Conservation (phyloP, 2,797 vertebrate genomes). For the Peromyscus aztecus region DNA sequence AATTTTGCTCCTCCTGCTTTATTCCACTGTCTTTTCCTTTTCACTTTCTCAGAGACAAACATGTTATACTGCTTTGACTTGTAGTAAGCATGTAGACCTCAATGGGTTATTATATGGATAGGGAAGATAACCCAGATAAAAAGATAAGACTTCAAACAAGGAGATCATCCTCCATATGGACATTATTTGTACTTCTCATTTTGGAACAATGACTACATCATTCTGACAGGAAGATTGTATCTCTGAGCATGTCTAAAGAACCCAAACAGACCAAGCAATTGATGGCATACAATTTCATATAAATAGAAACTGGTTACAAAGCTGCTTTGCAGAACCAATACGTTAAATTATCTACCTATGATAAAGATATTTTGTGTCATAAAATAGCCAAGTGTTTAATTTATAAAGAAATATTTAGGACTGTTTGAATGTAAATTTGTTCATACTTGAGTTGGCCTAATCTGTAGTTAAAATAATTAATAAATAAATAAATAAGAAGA, state of each 20-base stretch:
- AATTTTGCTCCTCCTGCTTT: background rate
- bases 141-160: background rate
- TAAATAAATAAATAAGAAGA: conserved; percentile 40
- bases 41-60: conserved; percentile 6
- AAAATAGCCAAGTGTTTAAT: conserved; percentile 38
- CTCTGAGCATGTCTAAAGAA: background rate
- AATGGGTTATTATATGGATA: background rate
- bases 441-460: background rate
- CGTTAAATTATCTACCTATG: background rate
- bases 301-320: background rate
- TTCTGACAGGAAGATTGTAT: background rate
- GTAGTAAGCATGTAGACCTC: background rate
- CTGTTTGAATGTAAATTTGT: conserved; percentile 12
- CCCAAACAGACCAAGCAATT: background rate
- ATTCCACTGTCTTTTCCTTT: background rate
- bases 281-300: background rate
- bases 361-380: background rate
- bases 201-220: background rate
- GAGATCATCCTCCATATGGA: background rate
- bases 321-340: conserved; percentile 18
- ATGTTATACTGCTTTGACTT: background rate
- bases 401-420: background rate
- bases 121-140: background rate
- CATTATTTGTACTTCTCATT: background rate
- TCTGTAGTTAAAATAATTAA: conserved; percentile 30